Conservation (phyloP, 2,113 vertebrate genomes). For the Nothoprocta perdicaria region DNA sequence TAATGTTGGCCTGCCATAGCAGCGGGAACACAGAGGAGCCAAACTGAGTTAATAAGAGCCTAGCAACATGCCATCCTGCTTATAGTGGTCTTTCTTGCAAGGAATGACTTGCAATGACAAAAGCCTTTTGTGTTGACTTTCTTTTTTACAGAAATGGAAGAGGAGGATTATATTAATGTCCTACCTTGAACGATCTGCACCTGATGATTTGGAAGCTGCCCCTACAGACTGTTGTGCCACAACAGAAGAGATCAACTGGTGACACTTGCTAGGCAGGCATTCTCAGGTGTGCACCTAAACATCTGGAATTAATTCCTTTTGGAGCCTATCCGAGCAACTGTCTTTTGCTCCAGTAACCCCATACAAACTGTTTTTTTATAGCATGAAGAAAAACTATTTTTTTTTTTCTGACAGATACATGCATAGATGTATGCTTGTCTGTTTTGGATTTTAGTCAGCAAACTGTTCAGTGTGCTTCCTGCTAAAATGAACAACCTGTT, state of each 20-base stretch:
- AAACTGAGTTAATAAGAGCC: not conserved
- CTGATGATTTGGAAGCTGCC: rapidly evolving
- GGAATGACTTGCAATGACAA: not conserved
- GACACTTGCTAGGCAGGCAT: not conserved
- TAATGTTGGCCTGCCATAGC: rapidly evolving
- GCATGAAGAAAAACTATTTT: not conserved
- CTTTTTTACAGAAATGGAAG: slow-evolving; percentile 13
- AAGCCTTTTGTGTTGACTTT: not conserved
- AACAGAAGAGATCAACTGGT: rapidly evolving
- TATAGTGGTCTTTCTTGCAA: not conserved
- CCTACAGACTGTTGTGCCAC: not conserved
- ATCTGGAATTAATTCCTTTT: not conserved
- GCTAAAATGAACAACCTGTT: not conserved
- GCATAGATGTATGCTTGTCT: not conserved
- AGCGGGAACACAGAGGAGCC: not conserved
- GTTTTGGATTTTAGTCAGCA: not conserved
- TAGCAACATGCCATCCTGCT: not conserved
- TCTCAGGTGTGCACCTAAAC: not conserved
- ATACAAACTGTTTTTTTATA: not conserved
- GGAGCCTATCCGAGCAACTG: not conserved
- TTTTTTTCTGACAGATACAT: not conserved
- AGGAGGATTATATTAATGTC: rapidly evolving
- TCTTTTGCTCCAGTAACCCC: not conserved
- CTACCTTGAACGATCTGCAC: not conserved
- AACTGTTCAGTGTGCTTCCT: not conserved